These are phyloP conservation scores for Gnathonemus echidnorhynchus DNA, from an alignment of 2,113 vertebrate species.

Conservation along the genomic window DNA sequence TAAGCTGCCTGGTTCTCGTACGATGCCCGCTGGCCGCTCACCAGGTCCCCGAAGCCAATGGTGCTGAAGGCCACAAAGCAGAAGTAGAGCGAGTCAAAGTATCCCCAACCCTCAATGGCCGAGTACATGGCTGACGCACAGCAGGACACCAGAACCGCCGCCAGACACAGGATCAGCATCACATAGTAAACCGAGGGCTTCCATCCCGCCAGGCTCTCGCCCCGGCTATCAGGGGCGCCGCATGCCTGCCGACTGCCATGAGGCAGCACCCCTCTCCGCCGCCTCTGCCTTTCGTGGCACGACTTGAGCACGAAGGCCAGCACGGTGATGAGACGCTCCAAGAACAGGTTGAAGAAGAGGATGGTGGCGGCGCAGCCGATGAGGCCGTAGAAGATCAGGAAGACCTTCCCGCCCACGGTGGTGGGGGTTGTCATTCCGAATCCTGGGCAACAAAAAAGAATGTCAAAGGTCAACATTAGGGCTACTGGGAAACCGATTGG, in stretches of 20 bases:
- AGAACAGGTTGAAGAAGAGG: constrained; percentile 94
- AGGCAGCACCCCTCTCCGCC: constrained; percentile 61
- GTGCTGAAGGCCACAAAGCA: constrained; percentile 98
- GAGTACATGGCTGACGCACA: constrained; percentile 90
- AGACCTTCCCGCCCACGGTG: constrained; percentile 83
- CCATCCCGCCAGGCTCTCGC: constrained; percentile 71
- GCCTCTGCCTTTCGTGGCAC: constrained; percentile 70
- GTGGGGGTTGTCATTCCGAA: constrained; percentile 95
- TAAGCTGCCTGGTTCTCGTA: constrained; percentile 78
- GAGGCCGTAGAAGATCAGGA: constrained; percentile 91
- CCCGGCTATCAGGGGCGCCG: constrained; percentile 36
- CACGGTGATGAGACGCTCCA: constrained; percentile 89
- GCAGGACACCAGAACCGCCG: constrained; percentile 82
- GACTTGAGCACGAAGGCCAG: constrained; percentile 79
- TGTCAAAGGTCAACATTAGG: neutral
- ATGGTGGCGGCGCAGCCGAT: constrained; percentile 90
- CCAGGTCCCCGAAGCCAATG: constrained; percentile 94
- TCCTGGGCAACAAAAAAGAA: constrained; percentile 61
- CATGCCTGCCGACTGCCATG: constrained; percentile 42
- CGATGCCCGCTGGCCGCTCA: constrained; percentile 79
- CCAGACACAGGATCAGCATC: constrained; percentile 85
- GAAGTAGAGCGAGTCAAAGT: constrained; percentile 93
- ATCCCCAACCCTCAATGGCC: constrained; percentile 83
- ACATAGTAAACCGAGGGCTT: constrained; percentile 95
- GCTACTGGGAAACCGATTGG: neutral